These are phyloP conservation scores for Entomobrya multifasciata DNA, from an alignment of 2,888 invertebrate genomes.

Conservation along the genomic window DNA sequence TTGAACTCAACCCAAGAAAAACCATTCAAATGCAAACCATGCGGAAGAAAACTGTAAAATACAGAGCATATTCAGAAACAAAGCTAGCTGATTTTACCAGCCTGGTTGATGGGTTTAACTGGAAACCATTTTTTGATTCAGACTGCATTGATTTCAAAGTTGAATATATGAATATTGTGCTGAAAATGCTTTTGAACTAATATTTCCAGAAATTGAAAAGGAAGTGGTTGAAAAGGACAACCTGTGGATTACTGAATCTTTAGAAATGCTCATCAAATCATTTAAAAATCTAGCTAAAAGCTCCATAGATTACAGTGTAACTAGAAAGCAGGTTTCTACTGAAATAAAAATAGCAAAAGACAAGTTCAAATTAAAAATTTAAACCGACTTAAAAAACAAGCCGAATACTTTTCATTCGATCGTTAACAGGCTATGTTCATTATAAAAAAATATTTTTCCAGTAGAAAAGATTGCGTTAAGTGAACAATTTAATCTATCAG, in stretches of 20 bases:
- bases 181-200: not conserved
- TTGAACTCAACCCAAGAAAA: no score
- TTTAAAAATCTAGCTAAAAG: not conserved
- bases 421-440: not conserved
- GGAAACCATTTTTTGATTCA: not conserved
- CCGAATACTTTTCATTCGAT: not conserved
- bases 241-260: not conserved
- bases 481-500: not conserved
- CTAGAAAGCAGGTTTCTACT: no score
- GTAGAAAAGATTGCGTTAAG: not conserved
- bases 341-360: no score
- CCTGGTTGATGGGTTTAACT: not conserved
- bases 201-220: not conserved
- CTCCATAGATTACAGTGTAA: no score
- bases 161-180: not conserved
- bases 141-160: not conserved
- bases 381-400: not conserved
- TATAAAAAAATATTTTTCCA: not conserved
- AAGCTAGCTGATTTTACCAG: no score
- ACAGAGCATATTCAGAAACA: not conserved
- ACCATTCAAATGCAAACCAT: no score
- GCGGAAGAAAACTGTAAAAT: no score
- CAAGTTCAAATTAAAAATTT: not conserved
- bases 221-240: no score
- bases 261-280: not conserved